Evolutionary conservation across 2,113 vertebrate species (phyloP).

Genomic region (Protobothrops mucrosquamatus): DNA sequence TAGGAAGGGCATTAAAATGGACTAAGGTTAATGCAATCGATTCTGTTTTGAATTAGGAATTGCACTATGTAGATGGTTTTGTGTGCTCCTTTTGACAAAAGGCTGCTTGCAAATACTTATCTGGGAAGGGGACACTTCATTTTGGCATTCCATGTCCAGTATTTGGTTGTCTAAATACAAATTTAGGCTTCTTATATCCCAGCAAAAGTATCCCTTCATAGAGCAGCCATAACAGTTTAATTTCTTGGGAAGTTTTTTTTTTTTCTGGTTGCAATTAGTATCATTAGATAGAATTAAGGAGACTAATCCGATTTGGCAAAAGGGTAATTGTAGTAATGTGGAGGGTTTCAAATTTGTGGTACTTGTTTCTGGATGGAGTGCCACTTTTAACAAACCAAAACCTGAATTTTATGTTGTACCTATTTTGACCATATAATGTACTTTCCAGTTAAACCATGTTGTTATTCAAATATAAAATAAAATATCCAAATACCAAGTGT

Average conservation of each 20-base stretch:
- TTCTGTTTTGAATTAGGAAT: neutral
- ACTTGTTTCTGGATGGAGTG: neutral
- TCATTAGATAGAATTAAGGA: neutral
- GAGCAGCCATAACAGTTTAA: neutral
- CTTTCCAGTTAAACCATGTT: neutral
- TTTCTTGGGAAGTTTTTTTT: neutral
- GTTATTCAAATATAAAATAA: neutral
- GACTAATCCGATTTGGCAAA: neutral
- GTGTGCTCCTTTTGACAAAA: neutral
- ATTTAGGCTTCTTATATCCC: neutral
- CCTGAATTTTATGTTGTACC: neutral
- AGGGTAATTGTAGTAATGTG: neutral
- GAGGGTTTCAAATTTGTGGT: neutral
- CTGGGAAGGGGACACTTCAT: neutral
- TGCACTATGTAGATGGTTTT: neutral
- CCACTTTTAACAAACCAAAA: neutral
- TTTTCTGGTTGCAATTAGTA: neutral
- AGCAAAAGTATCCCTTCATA: neutral
- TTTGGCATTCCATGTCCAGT: neutral
- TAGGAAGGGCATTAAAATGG: neutral
- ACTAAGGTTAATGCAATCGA: neutral
- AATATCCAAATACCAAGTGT: neutral
- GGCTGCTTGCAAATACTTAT: neutral
- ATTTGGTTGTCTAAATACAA: neutral
- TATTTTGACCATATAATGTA: neutral